Percentiles rank a stretch among this genome's conserved stretches.
Conservation (phyloP, 2,888 invertebrate genomes). For the Epinotia ramella region DNA sequence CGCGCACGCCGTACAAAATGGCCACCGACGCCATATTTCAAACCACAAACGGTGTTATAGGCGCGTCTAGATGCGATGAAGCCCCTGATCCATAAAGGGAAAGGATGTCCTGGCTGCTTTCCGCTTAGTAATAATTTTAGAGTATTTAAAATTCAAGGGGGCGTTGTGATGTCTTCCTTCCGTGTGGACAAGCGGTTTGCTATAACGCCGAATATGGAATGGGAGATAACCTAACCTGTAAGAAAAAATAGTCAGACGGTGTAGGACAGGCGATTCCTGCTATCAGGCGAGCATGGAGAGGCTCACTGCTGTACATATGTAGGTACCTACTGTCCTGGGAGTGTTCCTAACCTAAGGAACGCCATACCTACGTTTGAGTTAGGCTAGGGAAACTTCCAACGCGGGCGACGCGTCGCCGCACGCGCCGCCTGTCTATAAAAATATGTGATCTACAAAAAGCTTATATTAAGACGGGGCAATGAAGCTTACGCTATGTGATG, state of each 20-base stretch:
- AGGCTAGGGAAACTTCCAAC: too few species aligned
- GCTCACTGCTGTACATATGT: too few species aligned
- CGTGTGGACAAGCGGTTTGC: constrained; percentile 52
- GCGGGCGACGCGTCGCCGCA: too few species aligned
- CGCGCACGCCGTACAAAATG: constrained; percentile 78
- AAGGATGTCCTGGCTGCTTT: constrained; percentile 80
- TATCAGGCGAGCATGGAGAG: too few species aligned
- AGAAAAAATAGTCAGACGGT: too few species aligned
- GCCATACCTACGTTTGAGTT: too few species aligned
- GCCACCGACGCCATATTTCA: constrained; percentile 68
- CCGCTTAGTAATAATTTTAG: constrained; percentile 68
- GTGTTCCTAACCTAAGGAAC: too few species aligned
- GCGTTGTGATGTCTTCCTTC: constrained; percentile 56
- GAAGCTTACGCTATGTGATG: not conserved
- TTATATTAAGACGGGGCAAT: not conserved
- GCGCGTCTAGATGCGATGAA: constrained; percentile 76
- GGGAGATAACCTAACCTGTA: not conserved
- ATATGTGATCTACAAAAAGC: not conserved
- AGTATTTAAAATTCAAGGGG: constrained; percentile 61
- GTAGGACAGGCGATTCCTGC: too few species aligned
- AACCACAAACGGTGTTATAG: constrained; percentile 67
- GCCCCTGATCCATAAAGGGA: constrained; percentile 74
- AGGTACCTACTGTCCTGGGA: too few species aligned
- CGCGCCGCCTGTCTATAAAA: too few species aligned
- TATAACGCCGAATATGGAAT: constrained; percentile 9